Base-by-base conservation (phyloP, 2,113 vertebrate species). In the Megatriorchis doriae region DNA sequence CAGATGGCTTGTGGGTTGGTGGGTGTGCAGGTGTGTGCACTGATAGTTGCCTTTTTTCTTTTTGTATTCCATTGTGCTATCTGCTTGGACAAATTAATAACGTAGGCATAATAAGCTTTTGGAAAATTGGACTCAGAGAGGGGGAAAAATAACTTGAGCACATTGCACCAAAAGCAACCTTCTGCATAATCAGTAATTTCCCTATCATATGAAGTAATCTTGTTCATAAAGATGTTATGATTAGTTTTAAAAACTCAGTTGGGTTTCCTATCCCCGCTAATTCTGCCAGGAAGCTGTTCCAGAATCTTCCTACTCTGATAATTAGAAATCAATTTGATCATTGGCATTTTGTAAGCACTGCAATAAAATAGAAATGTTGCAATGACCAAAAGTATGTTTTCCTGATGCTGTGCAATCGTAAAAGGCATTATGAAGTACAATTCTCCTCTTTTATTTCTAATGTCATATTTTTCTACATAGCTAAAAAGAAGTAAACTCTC, bases 61-160 rank as follows among this genome's bases (percentile, higher is more conserved):
- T 71, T 56, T 0, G 0, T 50, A 6, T 52, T 88, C 29, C 3
- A 0, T 20, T 70, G 22, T 32, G 25, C 7, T 47, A 1, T 47
- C 19, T 68, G n/a, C 9, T 81, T 5, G 34, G 52, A 29, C 16
- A 58, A 53, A 52, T n/a, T 77, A 32, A 21, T 56, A 53, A 73
- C 16, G 26, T 21, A 8, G 10, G 14, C 8, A 16, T 15, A 59
- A 79, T 40, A 34, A 62, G 4, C 9, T 67, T 85, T 72, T 25
- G 3, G 27, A 86, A 52, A 65, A n/a, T 16, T 13, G 16, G 25
- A n/a, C 9, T 62, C 2, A 0, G 23, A 40, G 17, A 20, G 15
- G 16, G 12, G 23, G 10, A 11, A n/a, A 53, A 66, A 34, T 42
- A n/a, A 32, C 34, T 50, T 26, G 36, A 26, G 8, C 5, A 11